phyloP scores from a whole-genome alignment of 2,797 vertebrate species.

The Acanthurus leucopareius region DNA sequence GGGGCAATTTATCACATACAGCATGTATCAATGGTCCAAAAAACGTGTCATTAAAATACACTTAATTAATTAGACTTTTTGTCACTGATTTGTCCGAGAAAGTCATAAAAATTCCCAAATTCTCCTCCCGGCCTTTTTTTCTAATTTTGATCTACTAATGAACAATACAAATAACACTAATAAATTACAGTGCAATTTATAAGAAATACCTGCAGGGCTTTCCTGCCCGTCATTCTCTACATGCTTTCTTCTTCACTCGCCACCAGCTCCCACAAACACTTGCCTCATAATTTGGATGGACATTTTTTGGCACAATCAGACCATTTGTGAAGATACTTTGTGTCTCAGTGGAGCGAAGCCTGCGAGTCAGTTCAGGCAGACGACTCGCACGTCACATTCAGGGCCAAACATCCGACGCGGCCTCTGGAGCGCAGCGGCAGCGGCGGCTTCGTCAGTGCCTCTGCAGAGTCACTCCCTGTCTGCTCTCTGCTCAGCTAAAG shows the following conservation, averaged over 20 bases:
- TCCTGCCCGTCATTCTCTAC: slow-evolving; percentile 37
- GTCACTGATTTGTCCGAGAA: slow-evolving; percentile 51
- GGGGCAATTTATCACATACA: slow-evolving; percentile 51
- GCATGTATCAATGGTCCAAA: slow-evolving; percentile 55
- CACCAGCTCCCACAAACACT: slow-evolving; percentile 48
- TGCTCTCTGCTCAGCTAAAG: too few relatives aligned
- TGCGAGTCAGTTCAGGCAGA: slow-evolving; percentile 20
- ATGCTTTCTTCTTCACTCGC: slow-evolving; percentile 1
- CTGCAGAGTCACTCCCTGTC: too few relatives aligned
- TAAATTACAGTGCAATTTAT: slow-evolving; percentile 86
- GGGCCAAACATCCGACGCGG: background rate
- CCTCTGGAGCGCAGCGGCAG: too few relatives aligned
- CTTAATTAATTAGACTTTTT: slow-evolving; percentile 39
- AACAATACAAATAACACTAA: slow-evolving; percentile 75
- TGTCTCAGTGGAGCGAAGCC: slow-evolving; percentile 18
- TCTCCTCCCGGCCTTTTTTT: slow-evolving; percentile 28
- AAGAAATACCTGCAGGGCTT: slow-evolving; percentile 66
- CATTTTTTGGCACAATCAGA: slow-evolving; percentile 77
- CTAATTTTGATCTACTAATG: slow-evolving; percentile 53
- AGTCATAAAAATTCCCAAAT: slow-evolving; percentile 57
- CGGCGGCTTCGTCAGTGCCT: background rate
- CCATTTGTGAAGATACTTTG: slow-evolving; percentile 53
- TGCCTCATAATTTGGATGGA: slow-evolving; percentile 50
- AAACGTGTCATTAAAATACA: slow-evolving; percentile 54
- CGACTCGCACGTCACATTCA: background rate